These are phyloP conservation scores for Aldabrachelys gigantea DNA, from an alignment of 2,113 vertebrate genomes.

Conservation along the genomic window DNA sequence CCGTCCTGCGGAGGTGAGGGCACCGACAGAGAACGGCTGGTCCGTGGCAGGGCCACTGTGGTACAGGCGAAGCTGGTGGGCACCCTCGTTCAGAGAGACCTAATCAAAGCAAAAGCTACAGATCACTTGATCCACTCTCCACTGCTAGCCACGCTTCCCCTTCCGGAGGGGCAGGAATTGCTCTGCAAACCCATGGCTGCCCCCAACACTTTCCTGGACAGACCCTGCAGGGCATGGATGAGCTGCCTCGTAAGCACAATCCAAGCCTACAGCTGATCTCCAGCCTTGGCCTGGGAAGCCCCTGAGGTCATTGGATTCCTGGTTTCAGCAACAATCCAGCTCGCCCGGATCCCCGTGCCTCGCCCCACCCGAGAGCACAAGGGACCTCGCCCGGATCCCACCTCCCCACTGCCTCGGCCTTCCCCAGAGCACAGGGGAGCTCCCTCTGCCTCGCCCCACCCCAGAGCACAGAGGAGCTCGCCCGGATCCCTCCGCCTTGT, in stretches of 20 bases:
- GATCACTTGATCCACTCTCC: background rate
- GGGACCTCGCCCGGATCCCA: too few relatives aligned
- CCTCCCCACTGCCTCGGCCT: too few relatives aligned
- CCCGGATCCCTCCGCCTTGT: too few relatives aligned
- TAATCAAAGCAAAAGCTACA: background rate
- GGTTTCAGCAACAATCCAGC: too few relatives aligned
- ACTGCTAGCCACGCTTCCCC: background rate
- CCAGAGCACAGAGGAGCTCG: too few relatives aligned
- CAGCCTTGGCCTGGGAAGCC: background rate
- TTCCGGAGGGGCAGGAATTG: background rate
- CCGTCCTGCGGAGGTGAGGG: conserved; percentile 30
- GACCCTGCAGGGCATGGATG: background rate
- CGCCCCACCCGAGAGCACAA: too few relatives aligned
- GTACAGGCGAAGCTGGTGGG: conserved; percentile 57
- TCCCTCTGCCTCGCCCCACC: too few relatives aligned
- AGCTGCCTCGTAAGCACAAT: too few relatives aligned
- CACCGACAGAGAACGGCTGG: conserved; percentile 19
- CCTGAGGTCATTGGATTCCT: too few relatives aligned
- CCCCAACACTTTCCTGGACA: background rate
- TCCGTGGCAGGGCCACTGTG: conserved; percentile 30
- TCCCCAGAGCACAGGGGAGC: too few relatives aligned
- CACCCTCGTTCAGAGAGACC: conserved; percentile 60
- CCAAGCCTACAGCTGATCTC: background rate
- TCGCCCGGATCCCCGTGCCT: too few relatives aligned
- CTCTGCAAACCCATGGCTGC: background rate